These are phyloP conservation scores for Clupea harengus DNA, from an alignment of 2,113 vertebrate genomes.

Conservation along the genomic window DNA sequence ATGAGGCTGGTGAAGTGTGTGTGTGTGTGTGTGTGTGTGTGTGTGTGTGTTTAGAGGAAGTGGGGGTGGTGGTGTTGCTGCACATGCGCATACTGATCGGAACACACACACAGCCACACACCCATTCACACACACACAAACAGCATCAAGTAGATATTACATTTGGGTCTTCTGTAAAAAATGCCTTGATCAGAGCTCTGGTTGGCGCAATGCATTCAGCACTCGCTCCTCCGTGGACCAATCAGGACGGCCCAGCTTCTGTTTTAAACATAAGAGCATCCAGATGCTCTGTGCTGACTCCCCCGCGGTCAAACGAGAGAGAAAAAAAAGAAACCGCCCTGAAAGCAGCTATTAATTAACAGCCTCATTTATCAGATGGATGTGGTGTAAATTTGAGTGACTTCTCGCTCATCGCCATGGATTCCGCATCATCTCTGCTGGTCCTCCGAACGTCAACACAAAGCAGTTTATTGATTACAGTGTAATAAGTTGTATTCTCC, in stretches of 20 bases:
- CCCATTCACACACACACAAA: neutral
- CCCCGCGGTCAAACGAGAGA: neutral
- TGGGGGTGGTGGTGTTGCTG: neutral
- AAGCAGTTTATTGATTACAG: neutral
- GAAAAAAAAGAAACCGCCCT: neutral
- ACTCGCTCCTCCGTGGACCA: neutral
- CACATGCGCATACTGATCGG: neutral
- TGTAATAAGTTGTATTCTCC: neutral
- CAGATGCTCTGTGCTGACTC: neutral
- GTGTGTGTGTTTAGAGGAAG: neutral
- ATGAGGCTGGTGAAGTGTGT: neutral
- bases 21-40: neutral
- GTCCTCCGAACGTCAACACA: neutral
- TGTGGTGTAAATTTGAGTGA: neutral
- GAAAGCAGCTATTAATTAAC: neutral
- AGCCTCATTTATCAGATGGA: neutral
- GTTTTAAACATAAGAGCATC: neutral
- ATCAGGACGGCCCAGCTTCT: neutral
- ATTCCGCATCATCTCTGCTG: neutral
- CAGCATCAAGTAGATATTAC: neutral
- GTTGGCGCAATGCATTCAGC: neutral
- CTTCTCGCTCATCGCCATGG: neutral
- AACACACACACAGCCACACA: neutral
- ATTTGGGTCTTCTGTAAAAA: no score
- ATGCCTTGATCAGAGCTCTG: neutral